Evolutionary conservation across 2,797 vertebrate genomes (phyloP), one percentile per base, ranked within the genome.

Genomic region (Typhlichthys eigenmanni): DNA sequence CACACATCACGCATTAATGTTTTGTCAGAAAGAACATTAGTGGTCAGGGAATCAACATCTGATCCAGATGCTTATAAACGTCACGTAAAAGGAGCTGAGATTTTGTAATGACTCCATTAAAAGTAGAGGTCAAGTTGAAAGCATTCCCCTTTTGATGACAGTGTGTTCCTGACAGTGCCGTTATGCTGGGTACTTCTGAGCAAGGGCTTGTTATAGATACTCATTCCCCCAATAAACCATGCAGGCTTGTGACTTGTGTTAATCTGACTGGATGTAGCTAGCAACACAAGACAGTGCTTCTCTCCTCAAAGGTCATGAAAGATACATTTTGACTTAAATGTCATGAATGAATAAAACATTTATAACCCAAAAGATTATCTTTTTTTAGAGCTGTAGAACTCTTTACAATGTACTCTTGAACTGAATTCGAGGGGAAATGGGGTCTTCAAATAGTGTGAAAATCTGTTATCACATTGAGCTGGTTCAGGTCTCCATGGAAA

Each of bases 31-130:
- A 43, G 38, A 8, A 43, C 38, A 43, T 10, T 43, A 9, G 38
- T 43, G 38, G 83, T 86, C 76, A 78, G 58, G 51, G 58, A 68
- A 80, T 73, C 38, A 12, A 69, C 77, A 74, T 77, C 72, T 62
- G 62, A 81, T 72, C 68, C 60, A 3, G 64, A 80, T 68, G 66
- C 86, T 87, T 88, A 87, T 84, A 43, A 85, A 73, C 73, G 47
- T 75, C 84, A 79, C 83, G 89, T 83, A 83, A 84, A 75, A 67
- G 66, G 72, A 85, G 78, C 76, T 75, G 66, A 29, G 2, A 71
- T 73, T 48, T 29, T 68, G 71, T 79, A 88, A 87, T 68, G 74
- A 86, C 66, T 89, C 81, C 81, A 82, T 54, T 82, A 87, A 84
- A 57, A 81, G 83, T 74, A 74, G 69, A 54, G 70, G 76, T 67